A percentile compares a stretch with the other conserved stretches of the same genome.
phyloP scores from a whole-genome alignment of 2,113 vertebrate species.

The Cariama cristata region DNA sequence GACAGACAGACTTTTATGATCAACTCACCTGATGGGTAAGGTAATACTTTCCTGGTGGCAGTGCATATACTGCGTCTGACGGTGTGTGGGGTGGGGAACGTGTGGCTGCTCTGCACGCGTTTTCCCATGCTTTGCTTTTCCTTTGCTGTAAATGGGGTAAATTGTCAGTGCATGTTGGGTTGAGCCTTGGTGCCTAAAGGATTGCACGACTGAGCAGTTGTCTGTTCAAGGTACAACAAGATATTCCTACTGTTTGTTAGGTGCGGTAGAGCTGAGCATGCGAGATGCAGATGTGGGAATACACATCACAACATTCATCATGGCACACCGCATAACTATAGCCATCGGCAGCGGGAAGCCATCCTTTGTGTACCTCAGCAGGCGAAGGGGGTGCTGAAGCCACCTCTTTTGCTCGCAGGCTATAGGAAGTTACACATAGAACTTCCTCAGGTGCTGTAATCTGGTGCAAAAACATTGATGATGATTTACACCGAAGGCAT shows the following conservation, averaged over 20 bases:
- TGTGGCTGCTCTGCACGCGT: not conserved
- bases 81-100: rapidly evolving
- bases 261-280: not conserved
- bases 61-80: not conserved
- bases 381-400: not conserved
- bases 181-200: not conserved
- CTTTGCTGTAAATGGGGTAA: not conserved
- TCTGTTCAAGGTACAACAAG: not conserved
- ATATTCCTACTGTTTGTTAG: not conserved
- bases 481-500: not conserved
- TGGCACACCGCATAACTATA: too few relatives aligned
- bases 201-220: not conserved
- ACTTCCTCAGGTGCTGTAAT: not conserved
- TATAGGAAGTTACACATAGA: not conserved
- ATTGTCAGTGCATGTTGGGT: not conserved
- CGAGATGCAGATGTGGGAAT: not conserved
- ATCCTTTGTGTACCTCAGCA: not conserved
- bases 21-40: not conserved
- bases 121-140: not conserved
- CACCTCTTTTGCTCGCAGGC: not conserved
- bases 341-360: not conserved
- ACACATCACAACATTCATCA: not conserved
- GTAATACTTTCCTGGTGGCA: not conserved
- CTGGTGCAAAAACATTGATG: not conserved
- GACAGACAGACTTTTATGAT: not conserved